Evolutionary conservation across 1,140 invertebrate genomes (phyloP).

Genomic region (Bathynomus jamesi): DNA sequence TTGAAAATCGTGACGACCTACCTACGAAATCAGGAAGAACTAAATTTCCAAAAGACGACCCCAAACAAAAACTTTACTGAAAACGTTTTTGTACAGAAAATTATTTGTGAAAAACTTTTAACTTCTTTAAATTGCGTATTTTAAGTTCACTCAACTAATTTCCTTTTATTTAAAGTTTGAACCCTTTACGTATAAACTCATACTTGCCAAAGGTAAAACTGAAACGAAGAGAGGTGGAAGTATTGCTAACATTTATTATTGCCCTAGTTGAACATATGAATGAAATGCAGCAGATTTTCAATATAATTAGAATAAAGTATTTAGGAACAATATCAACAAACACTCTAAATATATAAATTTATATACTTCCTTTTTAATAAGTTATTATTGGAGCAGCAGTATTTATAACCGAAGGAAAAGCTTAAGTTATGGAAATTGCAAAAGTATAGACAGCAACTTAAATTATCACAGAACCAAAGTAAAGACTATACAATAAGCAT

Average conservation of each 20-base stretch:
- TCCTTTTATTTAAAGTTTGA: no score
- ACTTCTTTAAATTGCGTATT: no score
- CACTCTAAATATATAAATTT: constrained; percentile 34
- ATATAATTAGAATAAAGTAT: background rate
- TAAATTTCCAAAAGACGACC: no score
- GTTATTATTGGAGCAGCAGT: constrained; percentile 12
- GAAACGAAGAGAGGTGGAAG: background rate
- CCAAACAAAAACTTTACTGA: no score
- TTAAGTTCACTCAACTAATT: no score
- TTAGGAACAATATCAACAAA: constrained; percentile 36
- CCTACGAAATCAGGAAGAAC: no score
- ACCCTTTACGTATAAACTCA: no score
- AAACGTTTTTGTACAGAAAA: no score
- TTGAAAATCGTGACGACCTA: no score
- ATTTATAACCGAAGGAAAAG: constrained; percentile 21
- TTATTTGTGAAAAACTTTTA: no score
- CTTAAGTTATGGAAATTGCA: constrained; percentile 15
- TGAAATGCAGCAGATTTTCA: constrained; percentile 25
- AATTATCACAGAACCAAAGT: constrained; percentile 36
- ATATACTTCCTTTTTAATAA: constrained; percentile 9
- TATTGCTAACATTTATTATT: constrained; percentile 33
- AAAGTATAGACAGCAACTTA: constrained; percentile 26
- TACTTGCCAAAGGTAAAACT: background rate
- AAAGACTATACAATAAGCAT: constrained; percentile 31
- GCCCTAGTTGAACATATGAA: constrained; percentile 34